A percentile compares a stretch with the other conserved stretches of the same genome.
phyloP scores from a whole-genome alignment of 2,797 vertebrate species.

The Rhincodon typus region DNA sequence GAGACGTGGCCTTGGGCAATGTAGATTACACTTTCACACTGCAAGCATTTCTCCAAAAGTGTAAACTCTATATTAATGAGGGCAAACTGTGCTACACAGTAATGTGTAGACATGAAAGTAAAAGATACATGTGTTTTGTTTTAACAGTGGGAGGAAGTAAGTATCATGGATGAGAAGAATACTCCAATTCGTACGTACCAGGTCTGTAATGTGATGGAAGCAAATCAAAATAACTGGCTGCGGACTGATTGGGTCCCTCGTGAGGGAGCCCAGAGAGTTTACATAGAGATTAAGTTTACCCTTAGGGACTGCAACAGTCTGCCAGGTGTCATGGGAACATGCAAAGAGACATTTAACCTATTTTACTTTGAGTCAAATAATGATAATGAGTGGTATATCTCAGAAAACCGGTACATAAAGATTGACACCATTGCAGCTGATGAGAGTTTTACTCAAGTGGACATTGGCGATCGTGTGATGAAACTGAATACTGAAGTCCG shows the following conservation, averaged over 20 bases:
- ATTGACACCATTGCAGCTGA: constrained; percentile 94
- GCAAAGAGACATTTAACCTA: constrained; percentile 97
- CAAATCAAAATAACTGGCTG: constrained; percentile 95
- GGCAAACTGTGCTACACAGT: neutral
- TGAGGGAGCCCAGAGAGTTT: constrained; percentile 83
- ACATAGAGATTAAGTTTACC: constrained; percentile 96
- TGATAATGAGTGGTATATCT: constrained; percentile 82
- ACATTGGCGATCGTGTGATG: constrained; percentile 95
- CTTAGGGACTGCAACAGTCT: constrained; percentile 95
- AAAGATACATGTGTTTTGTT: constrained; percentile 42
- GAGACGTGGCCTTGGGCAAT: neutral
- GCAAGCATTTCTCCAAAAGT: neutral
- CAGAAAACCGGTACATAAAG: constrained; percentile 86
- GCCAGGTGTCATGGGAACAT: constrained; percentile 91
- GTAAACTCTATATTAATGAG: neutral
- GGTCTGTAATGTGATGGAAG: constrained; percentile 96
- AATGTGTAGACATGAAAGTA: neutral
- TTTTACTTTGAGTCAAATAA: constrained; percentile 94
- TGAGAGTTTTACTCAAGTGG: constrained; percentile 97
- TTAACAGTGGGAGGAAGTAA: constrained; percentile 94
- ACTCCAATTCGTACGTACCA: constrained; percentile 95
- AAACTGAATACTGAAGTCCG: constrained; percentile 93
- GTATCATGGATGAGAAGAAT: constrained; percentile 98
- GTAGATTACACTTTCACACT: neutral
- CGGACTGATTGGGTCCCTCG: constrained; percentile 93